Base-by-base conservation (phyloP, 2,888 invertebrate genomes). In the Axea sp. region DNA sequence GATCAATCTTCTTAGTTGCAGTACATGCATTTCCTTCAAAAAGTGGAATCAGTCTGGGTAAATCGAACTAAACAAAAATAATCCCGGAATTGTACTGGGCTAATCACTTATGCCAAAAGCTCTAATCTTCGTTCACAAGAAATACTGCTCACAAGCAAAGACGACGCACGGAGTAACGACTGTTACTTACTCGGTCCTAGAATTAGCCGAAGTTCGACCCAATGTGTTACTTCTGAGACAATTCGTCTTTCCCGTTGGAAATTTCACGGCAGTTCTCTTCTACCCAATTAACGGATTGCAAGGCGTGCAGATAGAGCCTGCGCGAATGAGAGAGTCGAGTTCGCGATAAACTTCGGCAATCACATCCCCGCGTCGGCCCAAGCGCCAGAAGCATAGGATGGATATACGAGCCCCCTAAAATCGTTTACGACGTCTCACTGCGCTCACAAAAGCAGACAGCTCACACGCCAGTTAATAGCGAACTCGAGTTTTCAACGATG, bases 261-360 rank as follows among this genome's bases (percentile, higher is more conserved):
- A 47, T 71, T 62, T 71, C 71, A 55, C 41, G 55, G 39, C 55
- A 37, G 47, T 71, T 62, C 71, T 51, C 47, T 60, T 43, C 51
- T 47, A 69, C 35, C 55, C 71, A 71, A 62, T 64, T 71, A 71
- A 71, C 71, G 57, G 62, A 71, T 71, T 62, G 62, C 59, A 12
- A 39, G 43, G 26, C 19, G 26, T 19, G 51, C 31, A 43, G 62
- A 45, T 39, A 17, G 55, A 37, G 19, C 17, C 19, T 39, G 43
- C 47, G 30, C 55, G 60, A 53, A 60, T 45, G 24, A 47, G 31
- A 17, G 9, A 53, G 41, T 33, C 39, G 53, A 57, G 57, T 47
- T 64, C 49, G 14, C 71, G 71, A 71, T 64, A 71, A 71, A 71
- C 71, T 71, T 71, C 49, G 62, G 35, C 62, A 72, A 72, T 64